phyloP scores from a whole-genome alignment of 2,888 invertebrate species.

The Chloromyia formosa region DNA sequence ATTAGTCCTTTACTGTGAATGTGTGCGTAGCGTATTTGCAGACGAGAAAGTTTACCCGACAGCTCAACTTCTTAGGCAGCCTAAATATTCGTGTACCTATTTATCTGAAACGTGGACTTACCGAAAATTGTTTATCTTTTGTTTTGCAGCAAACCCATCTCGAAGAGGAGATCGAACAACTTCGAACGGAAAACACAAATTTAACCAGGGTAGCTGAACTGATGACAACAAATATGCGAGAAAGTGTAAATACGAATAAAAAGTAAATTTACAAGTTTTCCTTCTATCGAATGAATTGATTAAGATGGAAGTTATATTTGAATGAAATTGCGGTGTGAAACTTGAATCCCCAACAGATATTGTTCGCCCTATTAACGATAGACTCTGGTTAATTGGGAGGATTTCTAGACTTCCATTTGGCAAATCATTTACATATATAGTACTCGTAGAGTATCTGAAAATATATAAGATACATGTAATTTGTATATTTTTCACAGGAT shows the following conservation, averaged over 20 bases:
- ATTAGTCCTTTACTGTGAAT: too few relatives aligned
- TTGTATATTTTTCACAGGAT: constrained; percentile 54
- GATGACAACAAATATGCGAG: constrained; percentile 63
- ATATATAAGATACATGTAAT: too few relatives aligned
- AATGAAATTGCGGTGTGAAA: too few relatives aligned
- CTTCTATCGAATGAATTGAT: too few relatives aligned
- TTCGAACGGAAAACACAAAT: constrained; percentile 61
- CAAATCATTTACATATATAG: too few relatives aligned
- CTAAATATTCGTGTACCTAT: background rate
- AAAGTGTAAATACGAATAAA: constrained; percentile 63
- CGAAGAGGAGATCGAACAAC: constrained; percentile 61
- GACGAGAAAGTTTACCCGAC: constrained; percentile 10
- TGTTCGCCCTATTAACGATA: too few relatives aligned
- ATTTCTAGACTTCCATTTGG: too few relatives aligned
- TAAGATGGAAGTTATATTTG: too few relatives aligned
- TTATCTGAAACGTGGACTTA: background rate
- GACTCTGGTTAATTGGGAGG: too few relatives aligned
- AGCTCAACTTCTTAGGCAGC: background rate
- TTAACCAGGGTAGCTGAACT: constrained; percentile 62
- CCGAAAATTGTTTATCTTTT: constrained; percentile 24
- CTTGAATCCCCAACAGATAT: too few relatives aligned
- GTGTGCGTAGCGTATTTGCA: background rate
- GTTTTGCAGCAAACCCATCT: constrained; percentile 60
- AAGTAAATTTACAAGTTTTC: constrained; percentile 57
- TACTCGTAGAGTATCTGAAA: too few relatives aligned